Evolutionary conservation across 2,113 vertebrate species (phyloP), one percentile per base, ranked within the genome.

Genomic region (Irena cyanogastra): DNA sequence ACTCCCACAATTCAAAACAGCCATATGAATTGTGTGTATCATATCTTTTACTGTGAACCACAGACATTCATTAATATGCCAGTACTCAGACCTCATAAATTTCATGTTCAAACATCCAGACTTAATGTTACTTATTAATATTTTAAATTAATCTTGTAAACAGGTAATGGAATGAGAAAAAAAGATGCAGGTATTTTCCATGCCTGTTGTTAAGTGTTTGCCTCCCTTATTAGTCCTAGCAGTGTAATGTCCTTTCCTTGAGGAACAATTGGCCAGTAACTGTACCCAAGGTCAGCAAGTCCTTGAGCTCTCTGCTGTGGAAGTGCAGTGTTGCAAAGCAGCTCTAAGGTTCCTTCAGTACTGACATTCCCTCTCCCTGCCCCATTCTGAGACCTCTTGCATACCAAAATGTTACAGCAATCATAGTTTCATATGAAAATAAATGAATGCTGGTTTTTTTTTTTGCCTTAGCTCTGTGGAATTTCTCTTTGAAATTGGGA

Each of bases 111-210:
- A 50, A 78, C 33, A 56, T 49, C 69, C 4, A 5, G 76, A 49
- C 37, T 86, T 87, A 69, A 87, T 57, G 42, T 56, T 37, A 76
- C 41, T 87, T 78, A 78, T 15, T 78, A 89, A 57, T 88, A 90
- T 94, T 93, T 92, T 69, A 93, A 81, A 90, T 75, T 16, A 95
- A 60, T 78, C 56, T 90, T 92, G 71, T 88, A 78, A 97, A 87
- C 54, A 95, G 53, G 41, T 53, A 49, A 82, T 57, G 22, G 53
- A 68, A 72, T 1, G 9, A 83, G 33, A 47, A 60, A 88, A 87
- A 88, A 79, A 44, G 70, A 65, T 56, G 19, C 37, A 75, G 44
- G 22, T 91, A 61, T 83, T 92, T 95, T 94, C 42, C n/a, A 35
- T 75, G 65, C 22, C 72, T 83, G 28, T 71, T 61, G 18, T 64